Evolutionary conservation across 2,113 vertebrate species (phyloP).

Genomic region (Charadrius vociferus): DNA sequence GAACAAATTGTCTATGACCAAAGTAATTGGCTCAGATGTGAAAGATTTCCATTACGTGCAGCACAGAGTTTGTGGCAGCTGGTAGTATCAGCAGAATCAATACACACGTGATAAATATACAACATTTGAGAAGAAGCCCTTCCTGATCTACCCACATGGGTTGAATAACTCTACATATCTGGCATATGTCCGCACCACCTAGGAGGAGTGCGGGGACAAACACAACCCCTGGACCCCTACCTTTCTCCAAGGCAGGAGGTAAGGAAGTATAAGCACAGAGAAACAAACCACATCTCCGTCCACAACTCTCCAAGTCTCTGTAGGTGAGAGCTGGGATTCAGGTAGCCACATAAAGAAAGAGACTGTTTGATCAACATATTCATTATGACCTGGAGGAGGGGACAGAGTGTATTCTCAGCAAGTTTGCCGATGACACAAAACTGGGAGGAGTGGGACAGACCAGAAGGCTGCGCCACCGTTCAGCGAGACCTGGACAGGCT

Average conservation of each 20-base stretch:
- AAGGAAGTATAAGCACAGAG: background rate
- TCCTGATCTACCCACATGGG: fast-evolving
- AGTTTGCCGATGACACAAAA: background rate
- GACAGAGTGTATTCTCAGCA: background rate
- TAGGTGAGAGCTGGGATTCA: background rate
- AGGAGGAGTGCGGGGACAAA: background rate
- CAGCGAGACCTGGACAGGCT: background rate
- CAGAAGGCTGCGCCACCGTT: background rate
- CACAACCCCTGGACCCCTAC: background rate
- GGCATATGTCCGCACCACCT: fast-evolving
- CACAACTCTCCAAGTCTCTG: fast-evolving
- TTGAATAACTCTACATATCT: background rate
- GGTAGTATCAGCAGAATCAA: background rate
- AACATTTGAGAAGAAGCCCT: background rate
- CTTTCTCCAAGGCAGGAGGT: background rate
- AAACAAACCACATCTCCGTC: background rate
- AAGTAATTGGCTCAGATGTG: background rate
- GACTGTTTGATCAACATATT: background rate
- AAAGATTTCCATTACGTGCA: background rate
- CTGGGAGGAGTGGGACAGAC: background rate
- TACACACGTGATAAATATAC: fast-evolving
- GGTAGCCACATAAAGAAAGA: background rate
- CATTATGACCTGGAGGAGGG: background rate
- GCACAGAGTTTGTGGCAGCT: background rate
- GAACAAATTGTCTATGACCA: background rate